These are phyloP conservation scores for Nothura maculosa DNA, from an alignment of 2,797 vertebrate genomes.

Conservation along the genomic window DNA sequence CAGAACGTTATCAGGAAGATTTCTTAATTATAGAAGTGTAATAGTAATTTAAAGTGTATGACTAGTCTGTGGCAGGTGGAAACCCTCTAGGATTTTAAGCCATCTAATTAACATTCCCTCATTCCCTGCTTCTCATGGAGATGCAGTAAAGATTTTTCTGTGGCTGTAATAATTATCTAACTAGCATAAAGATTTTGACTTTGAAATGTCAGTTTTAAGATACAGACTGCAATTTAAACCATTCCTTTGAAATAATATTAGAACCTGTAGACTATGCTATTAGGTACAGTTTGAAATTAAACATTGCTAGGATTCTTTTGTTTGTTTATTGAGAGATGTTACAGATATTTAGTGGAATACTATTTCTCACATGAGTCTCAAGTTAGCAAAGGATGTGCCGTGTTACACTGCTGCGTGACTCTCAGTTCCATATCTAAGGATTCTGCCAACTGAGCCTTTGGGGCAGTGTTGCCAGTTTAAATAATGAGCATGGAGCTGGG, in stretches of 20 bases:
- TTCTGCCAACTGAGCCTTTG: not conserved
- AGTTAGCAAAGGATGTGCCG: not conserved
- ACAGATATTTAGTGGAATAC: not conserved
- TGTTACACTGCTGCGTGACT: not conserved
- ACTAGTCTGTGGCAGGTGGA: conserved; percentile 34
- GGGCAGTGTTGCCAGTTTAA: not conserved
- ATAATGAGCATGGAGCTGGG: not conserved
- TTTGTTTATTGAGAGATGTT: not conserved
- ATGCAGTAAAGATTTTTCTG: conserved; percentile 39
- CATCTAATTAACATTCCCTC: conserved; percentile 8
- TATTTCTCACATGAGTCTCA: not conserved
- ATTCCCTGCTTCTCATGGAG: conserved; percentile 49
- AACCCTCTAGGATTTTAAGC: conserved; percentile 33
- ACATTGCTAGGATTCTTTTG: not conserved
- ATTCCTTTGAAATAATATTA: not conserved
- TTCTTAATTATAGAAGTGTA: conserved; percentile 31
- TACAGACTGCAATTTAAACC: not conserved
- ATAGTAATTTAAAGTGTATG: conserved; percentile 41
- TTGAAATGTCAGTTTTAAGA: not conserved
- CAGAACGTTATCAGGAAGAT: not conserved
- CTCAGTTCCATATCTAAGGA: not conserved
- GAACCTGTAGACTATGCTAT: not conserved
- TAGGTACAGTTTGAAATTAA: not conserved
- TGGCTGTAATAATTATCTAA: not conserved
- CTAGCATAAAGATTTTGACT: not conserved